Evolutionary conservation across 2,888 invertebrate genomes (phyloP).

Genomic region (Gortyna flavago): DNA sequence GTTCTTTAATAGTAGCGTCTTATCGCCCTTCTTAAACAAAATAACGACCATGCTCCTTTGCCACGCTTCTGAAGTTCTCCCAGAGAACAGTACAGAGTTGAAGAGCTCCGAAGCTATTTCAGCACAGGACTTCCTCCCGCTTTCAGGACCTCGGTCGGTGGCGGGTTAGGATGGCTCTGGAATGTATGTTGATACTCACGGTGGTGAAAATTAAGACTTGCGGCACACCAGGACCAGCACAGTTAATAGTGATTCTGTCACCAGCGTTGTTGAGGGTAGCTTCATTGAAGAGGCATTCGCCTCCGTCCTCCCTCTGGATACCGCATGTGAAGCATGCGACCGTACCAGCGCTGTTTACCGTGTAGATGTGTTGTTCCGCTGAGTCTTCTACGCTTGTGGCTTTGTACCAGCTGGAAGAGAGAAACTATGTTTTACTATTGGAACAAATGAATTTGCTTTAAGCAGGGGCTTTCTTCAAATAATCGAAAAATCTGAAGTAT

Average conservation of each 20-base stretch:
- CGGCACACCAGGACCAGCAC: slow-evolving; percentile 96
- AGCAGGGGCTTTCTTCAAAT: not conserved
- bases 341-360: slow-evolving; percentile 89
- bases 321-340: slow-evolving; percentile 94
- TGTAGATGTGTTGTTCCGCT: slow-evolving; percentile 95
- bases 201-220: slow-evolving; percentile 84
- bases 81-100: too few species aligned
- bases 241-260: slow-evolving; percentile 93
- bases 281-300: slow-evolving; percentile 91
- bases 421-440: not conserved
- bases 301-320: slow-evolving; percentile 84
- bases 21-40: too few species aligned
- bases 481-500: not conserved
- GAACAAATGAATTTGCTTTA: too few species aligned
- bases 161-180: too few species aligned
- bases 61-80: too few species aligned
- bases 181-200: slow-evolving; percentile 15
- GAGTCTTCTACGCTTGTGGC: slow-evolving; percentile 94
- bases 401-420: slow-evolving; percentile 93
- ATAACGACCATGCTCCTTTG: too few species aligned
- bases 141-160: too few species aligned
- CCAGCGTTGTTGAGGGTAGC: slow-evolving; percentile 91
- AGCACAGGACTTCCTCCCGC: too few species aligned
- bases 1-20: too few species aligned
- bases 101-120: too few species aligned